Evolutionary conservation across 2,888 invertebrate genomes (phyloP).

Genomic region (Lacanobia wlatinum): DNA sequence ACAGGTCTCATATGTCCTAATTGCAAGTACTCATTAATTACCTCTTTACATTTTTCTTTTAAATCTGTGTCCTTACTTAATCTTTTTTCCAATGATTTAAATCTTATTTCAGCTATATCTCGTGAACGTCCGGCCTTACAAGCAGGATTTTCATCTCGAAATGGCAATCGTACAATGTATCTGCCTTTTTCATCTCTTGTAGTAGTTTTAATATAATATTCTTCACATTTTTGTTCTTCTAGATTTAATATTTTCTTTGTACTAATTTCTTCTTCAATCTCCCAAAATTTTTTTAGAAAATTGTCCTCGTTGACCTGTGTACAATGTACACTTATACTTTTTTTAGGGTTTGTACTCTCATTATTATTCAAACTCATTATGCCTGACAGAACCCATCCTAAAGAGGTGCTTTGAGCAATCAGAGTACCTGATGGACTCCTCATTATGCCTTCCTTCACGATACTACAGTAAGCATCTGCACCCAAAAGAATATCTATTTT

Average conservation of each 20-base stretch:
- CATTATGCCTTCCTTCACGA: conserved; percentile 12
- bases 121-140: conserved; percentile 17
- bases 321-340: too few species aligned
- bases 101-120: conserved; percentile 34
- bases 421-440: conserved; percentile 33
- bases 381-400: conserved; percentile 60
- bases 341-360: conserved; percentile 8
- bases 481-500: not conserved
- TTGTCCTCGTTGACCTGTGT: not conserved
- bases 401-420: conserved; percentile 48
- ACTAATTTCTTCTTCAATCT: conserved; percentile 30
- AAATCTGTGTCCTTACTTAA: conserved; percentile 29
- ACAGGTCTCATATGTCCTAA: too few species aligned
- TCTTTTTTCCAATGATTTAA: conserved; percentile 12
- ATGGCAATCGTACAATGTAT: conserved; percentile 37
- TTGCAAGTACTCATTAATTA: not conserved
- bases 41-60: conserved; percentile 12
- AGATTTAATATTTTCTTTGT: conserved; percentile 24
- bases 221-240: conserved; percentile 49
- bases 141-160: conserved; percentile 21
- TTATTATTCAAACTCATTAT: conserved; percentile 2
- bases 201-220: conserved; percentile 13
- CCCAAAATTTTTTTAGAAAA: not conserved
- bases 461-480: conserved; percentile 1
- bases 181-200: conserved; percentile 14